A percentile compares a stretch with the other conserved stretches of the same genome.
Evolutionary conservation across 2,797 vertebrate genomes (phyloP).

Genomic region (Leptatherina wallacei): DNA sequence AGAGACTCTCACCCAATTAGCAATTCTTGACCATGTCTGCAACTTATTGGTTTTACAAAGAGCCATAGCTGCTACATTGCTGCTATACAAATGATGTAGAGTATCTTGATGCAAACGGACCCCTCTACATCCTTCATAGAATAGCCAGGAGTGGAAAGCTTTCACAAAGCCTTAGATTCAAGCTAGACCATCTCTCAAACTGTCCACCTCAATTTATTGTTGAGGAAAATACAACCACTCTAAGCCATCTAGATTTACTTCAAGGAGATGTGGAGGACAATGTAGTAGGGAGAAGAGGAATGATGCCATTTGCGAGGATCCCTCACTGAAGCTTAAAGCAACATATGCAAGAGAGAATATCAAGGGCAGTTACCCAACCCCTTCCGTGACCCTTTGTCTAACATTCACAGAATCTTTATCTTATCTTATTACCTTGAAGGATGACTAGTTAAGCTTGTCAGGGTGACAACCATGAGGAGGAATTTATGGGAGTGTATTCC

Average conservation of each 20-base stretch:
- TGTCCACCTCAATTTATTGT: constrained; percentile 78
- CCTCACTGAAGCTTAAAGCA: constrained; percentile 64
- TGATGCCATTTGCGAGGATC: constrained; percentile 62
- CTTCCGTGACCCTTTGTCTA: constrained; percentile 57
- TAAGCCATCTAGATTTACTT: constrained; percentile 77
- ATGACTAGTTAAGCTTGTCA: constrained; percentile 64
- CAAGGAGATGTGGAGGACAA: constrained; percentile 76
- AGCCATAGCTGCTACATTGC: constrained; percentile 43
- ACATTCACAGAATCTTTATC: constrained; percentile 66
- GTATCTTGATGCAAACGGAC: constrained; percentile 56
- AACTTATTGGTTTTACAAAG: constrained; percentile 52
- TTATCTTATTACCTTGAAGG: constrained; percentile 69
- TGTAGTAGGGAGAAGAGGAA: constrained; percentile 57
- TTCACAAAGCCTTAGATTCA: constrained; percentile 73
- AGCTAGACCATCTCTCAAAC: constrained; percentile 67
- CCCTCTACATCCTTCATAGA: constrained; percentile 65
- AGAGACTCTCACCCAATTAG: constrained; percentile 80
- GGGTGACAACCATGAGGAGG: constrained; percentile 50
- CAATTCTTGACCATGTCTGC: constrained; percentile 60
- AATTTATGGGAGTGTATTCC: constrained; percentile 71
- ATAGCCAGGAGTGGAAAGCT: constrained; percentile 67
- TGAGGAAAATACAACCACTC: constrained; percentile 69
- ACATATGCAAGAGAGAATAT: constrained; percentile 69
- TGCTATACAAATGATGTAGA: constrained; percentile 51
- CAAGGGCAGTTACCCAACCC: constrained; percentile 65